Evolutionary conservation across 2,797 vertebrate genomes (phyloP).

Genomic region (Phrynocephalus guinanensis): DNA sequence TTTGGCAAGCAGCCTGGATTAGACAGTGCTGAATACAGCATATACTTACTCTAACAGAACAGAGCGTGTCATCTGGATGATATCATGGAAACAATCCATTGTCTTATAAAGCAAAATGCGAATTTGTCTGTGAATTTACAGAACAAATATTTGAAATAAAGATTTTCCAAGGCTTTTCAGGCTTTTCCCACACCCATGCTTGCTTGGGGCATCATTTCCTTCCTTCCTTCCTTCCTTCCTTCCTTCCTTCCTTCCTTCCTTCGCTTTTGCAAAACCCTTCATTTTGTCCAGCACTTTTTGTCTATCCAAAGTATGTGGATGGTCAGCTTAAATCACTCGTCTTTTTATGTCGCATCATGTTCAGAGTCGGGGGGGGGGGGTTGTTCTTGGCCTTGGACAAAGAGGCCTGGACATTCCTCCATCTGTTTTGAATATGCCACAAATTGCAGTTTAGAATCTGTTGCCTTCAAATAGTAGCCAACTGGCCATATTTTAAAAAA

Average conservation of each 20-base stretch:
- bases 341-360: constrained; percentile 81
- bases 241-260: constrained; percentile 10
- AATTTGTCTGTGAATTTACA: not conserved
- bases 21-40: not conserved
- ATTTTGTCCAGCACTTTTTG: constrained; percentile 67
- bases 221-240: constrained; percentile 11
- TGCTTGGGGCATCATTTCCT: constrained; percentile 41
- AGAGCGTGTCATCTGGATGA: constrained; percentile 17
- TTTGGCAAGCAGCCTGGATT: constrained; percentile 26
- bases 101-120: constrained; percentile 37
- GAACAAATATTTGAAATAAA: constrained; percentile 54
- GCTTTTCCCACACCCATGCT: constrained; percentile 46
- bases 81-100: constrained; percentile 40
- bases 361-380: constrained; percentile 76
- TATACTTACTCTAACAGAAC: constrained; percentile 33
- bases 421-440: constrained; percentile 77
- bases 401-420: constrained; percentile 70
- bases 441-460: constrained; percentile 71
- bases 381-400: constrained; percentile 80
- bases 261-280: constrained; percentile 52
- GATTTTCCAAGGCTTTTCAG: constrained; percentile 58
- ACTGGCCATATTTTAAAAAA: constrained; percentile 62
- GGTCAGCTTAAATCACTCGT: constrained; percentile 72
- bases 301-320: constrained; percentile 75
- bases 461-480: constrained; percentile 66